Evolutionary conservation across 92 coral and sea anemone genomes (phyloP).

Genomic region (Pocillopora meandrina): DNA sequence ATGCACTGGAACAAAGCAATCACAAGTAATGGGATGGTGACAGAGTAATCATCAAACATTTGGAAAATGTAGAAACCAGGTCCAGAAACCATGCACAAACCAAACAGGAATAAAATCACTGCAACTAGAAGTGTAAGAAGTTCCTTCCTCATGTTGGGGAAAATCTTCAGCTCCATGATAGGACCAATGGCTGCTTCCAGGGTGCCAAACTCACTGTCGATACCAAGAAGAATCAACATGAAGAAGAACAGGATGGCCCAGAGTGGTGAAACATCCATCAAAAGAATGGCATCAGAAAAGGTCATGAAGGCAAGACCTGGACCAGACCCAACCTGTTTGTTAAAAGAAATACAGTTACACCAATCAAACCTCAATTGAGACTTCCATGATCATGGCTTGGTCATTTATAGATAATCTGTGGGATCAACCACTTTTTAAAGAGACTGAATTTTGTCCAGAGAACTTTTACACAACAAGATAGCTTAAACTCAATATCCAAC

Average conservation of each 20-base stretch:
- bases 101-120: conserved; percentile 78
- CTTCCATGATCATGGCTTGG: no score
- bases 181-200: conserved; percentile 99
- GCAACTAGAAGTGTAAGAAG: conserved; percentile 80
- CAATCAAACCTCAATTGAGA: no score
- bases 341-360: not conserved
- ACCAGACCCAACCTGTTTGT: conserved; percentile 92
- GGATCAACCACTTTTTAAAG: no score
- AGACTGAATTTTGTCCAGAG: no score
- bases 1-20: conserved; percentile 98
- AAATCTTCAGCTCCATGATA: conserved; percentile 85
- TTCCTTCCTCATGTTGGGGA: conserved; percentile 92
- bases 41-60: conserved; percentile 96
- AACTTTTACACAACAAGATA: no score
- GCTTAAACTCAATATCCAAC: no score
- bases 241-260: conserved; percentile 97
- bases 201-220: conserved; percentile 99
- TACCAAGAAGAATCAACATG: conserved; percentile 96
- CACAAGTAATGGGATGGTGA: conserved; percentile 91
- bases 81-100: conserved; percentile 87
- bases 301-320: conserved; percentile 99
- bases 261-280: conserved; percentile 95
- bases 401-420: no score
- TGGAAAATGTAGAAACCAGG: conserved; percentile 96
- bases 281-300: conserved; percentile 92